Conservation (phyloP, 2,888 invertebrate genomes). For the Acrobasis repandana region DNA sequence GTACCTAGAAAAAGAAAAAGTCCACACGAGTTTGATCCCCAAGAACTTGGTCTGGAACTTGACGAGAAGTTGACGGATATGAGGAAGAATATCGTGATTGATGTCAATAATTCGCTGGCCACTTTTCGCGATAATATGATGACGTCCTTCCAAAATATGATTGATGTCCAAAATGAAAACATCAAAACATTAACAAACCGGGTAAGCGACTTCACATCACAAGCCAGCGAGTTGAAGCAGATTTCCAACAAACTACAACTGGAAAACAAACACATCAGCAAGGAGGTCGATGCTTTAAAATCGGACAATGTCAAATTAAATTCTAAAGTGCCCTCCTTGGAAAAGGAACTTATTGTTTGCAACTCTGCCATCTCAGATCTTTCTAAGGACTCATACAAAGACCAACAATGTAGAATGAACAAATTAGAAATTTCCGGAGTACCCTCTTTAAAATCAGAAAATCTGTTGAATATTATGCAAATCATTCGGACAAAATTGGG, state of each 20-base stretch:
- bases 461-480: background rate
- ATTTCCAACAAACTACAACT: background rate
- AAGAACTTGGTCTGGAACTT: background rate
- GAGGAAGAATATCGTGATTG: background rate
- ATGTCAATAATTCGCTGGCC: background rate
- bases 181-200: background rate
- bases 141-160: background rate
- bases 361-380: background rate
- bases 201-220: slow-evolving; percentile 2
- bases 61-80: background rate
- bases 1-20: background rate
- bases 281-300: background rate
- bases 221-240: background rate
- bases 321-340: background rate
- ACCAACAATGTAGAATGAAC: slow-evolving; percentile 1
- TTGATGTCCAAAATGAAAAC: slow-evolving; percentile 1
- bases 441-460: background rate
- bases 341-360: background rate
- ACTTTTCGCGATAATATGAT: background rate
- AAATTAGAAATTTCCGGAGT: background rate
- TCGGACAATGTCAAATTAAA: background rate
- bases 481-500: background rate
- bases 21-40: background rate
- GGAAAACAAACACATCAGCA: background rate
- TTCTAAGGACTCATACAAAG: background rate